Evolutionary conservation across 2,797 vertebrate species (phyloP), one percentile per base, ranked within the genome.

Genomic region (Aratinga solstitialis): DNA sequence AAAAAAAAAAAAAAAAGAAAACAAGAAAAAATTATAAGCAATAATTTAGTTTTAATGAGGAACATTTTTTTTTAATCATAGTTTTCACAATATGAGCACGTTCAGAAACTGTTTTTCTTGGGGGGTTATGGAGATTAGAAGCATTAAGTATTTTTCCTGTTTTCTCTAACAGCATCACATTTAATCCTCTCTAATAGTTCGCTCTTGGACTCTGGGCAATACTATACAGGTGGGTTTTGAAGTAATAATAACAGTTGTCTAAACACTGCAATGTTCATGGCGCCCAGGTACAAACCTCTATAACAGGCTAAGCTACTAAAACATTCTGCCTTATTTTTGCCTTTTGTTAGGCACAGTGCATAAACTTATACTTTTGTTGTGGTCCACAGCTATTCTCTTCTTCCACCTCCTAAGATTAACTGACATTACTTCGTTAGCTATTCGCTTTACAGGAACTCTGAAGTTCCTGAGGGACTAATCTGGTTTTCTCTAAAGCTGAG

Each of bases 401-500:
- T 73, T 84, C 82, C 40, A 53, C 13, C 50, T 85, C 34, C 48
- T 51, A 80, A 62, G 84, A 76, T 63, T 47, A 86, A 58, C 20
- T 34, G 51, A 32, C 56, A 42, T 61, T 77, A 65, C 36, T 89
- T 87, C 76, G 45, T 59, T 59, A 83, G 67, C 89, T 90, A 61
- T 93, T 90, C 72, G 61, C 48, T 89, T 94, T 58, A 80, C 30
- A 73, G 26, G 9, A 79, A 59, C 26, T 23, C 36, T 4, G 16
- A 91, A 43, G 61, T 48, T 85, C 65, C 69, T 50, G 14, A 87
- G 20, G 53, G 50, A 30, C n/a, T 51, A 47, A 69, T 48, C 66
- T 21, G 7, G 4, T 69, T 79, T 86, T 62, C 61, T 68, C 53
- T 87, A 43, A 89, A 92, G 68, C 20, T 72, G 68, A 95, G 53